Evolutionary conservation across 2,113 vertebrate species (phyloP).

Genomic region (Podarcis muralis): DNA sequence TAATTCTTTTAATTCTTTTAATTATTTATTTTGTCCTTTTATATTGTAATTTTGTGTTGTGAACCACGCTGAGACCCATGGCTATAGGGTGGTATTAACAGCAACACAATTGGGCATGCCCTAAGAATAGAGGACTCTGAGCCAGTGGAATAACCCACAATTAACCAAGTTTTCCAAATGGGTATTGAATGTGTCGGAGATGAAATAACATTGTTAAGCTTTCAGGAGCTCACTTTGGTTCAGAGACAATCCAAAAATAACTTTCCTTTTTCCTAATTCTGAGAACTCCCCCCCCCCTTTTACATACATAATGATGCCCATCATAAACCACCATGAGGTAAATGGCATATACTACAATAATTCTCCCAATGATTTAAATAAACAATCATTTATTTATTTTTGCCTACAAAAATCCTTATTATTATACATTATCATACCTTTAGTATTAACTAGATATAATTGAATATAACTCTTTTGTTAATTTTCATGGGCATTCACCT

Average conservation of each 20-base stretch:
- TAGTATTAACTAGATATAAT: background rate
- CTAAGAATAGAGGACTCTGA: background rate
- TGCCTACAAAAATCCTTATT: background rate
- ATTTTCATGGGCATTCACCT: background rate
- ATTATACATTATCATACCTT: background rate
- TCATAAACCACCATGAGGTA: no score
- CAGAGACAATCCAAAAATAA: background rate
- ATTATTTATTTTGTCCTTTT: no score
- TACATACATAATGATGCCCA: no score
- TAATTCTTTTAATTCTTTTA: no score
- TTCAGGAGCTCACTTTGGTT: background rate
- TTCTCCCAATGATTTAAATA: background rate
- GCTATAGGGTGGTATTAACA: no score
- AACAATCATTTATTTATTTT: background rate
- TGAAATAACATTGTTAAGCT: background rate
- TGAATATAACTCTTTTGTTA: background rate
- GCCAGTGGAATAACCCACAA: background rate
- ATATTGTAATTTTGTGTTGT: no score
- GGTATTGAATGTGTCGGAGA: background rate
- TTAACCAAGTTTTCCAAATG: background rate
- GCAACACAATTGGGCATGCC: background rate
- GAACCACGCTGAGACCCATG: no score
- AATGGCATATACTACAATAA: no score
- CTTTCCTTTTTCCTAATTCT: background rate
- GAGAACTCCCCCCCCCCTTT: no score